Percentiles rank a stretch among this genome's conserved stretches.
Evolutionary conservation across 2,113 vertebrate species (phyloP).

Genomic region (Sylvietta virens): DNA sequence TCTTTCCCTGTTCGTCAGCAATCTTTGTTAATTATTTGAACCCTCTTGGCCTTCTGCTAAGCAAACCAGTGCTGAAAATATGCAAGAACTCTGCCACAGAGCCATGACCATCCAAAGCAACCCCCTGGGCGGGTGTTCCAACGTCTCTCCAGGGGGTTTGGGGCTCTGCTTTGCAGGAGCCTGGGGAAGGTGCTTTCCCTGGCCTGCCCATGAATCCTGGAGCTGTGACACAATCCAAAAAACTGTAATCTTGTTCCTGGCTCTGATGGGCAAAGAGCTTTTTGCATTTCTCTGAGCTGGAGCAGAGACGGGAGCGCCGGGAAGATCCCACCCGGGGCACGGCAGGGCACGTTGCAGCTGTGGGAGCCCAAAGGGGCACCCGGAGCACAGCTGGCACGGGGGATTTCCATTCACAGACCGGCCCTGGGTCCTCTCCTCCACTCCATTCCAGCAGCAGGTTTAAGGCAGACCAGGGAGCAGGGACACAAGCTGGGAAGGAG

Average conservation of each 20-base stretch:
- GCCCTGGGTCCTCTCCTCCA: not conserved
- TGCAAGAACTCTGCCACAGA: not conserved
- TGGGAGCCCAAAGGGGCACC: not conserved
- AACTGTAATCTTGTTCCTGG: not conserved
- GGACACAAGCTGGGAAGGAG: rapidly evolving
- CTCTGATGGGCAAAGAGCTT: not conserved
- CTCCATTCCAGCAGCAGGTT: not conserved
- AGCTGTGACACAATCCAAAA: not conserved
- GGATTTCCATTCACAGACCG: not conserved
- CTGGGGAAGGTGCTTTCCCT: not conserved
- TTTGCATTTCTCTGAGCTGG: not conserved
- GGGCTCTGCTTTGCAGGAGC: not conserved
- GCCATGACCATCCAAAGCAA: not conserved
- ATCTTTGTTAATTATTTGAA: not conserved
- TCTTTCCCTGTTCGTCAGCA: conserved; percentile 7
- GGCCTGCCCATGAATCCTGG: not conserved
- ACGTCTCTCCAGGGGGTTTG: rapidly evolving
- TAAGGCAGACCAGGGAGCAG: not conserved
- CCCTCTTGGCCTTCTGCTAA: not conserved
- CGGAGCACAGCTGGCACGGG: rapidly evolving
- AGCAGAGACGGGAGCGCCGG: not conserved
- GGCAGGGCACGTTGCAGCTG: not conserved
- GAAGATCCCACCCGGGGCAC: rapidly evolving
- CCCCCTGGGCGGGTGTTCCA: rapidly evolving
- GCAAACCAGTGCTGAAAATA: not conserved